Conservation (phyloP, 2,888 invertebrate species). For the Beris morrisii region DNA sequence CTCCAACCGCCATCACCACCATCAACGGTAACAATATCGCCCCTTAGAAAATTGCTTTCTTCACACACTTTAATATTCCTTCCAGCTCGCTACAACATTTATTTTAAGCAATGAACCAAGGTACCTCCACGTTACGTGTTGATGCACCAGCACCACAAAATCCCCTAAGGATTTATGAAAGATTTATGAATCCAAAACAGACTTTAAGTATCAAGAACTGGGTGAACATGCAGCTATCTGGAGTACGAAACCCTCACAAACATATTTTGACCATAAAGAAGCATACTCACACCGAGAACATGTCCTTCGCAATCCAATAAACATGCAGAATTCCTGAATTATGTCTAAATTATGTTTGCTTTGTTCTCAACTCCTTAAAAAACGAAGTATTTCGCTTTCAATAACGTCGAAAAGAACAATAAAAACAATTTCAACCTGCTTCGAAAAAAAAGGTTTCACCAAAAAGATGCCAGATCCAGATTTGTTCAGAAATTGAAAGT, state of each 20-base stretch:
- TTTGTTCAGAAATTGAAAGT: background rate
- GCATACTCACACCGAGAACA: background rate
- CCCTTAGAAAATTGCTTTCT: slow-evolving; percentile 18
- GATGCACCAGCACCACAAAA: slow-evolving; percentile 8
- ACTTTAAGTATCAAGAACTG: slow-evolving; percentile 10
- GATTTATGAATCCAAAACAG: slow-evolving; percentile 18
- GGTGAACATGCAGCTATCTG: background rate
- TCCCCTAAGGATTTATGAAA: slow-evolving; percentile 15
- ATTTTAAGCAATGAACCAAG: slow-evolving; percentile 16
- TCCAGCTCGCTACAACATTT: slow-evolving; percentile 8
- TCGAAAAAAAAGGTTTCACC: background rate
- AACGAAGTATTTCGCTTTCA: slow-evolving; percentile 2
- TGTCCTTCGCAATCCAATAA: background rate
- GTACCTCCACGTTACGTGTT: slow-evolving; percentile 8
- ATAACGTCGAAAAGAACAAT: slow-evolving; percentile 9
- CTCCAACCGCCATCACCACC: background rate
- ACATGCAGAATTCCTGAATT: background rate
- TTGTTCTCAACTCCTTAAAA: background rate
- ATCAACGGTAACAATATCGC: background rate
- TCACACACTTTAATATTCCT: slow-evolving; percentile 14
- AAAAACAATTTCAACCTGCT: background rate
- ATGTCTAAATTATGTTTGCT: background rate
- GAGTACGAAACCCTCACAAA: too few relatives aligned
- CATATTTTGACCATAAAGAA: background rate
- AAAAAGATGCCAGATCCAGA: slow-evolving; percentile 8